These are phyloP conservation scores for Scomberomorus guttatus DNA, from an alignment of 2,797 vertebrate genomes.

Conservation along the genomic window DNA sequence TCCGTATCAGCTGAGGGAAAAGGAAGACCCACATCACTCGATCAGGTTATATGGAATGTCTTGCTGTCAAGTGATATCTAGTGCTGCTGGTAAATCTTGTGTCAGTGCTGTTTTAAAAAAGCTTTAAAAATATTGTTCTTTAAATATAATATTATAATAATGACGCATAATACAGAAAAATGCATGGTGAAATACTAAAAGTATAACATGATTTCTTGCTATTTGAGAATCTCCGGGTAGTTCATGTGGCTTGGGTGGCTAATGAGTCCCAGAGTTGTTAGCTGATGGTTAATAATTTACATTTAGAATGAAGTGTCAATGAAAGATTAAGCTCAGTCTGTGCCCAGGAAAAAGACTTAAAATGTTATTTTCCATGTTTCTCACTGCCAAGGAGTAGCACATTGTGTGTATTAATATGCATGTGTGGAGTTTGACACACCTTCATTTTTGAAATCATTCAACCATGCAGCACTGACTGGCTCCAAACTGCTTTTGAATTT, in stretches of 20 bases:
- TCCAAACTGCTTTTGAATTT: slow-evolving; percentile 35
- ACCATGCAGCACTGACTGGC: not conserved
- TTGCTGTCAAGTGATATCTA: slow-evolving; percentile 13
- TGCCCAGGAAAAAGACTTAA: not conserved
- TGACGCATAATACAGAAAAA: not conserved
- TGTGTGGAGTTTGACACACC: slow-evolving; percentile 16
- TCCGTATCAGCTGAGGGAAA: slow-evolving; percentile 31
- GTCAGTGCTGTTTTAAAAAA: not conserved
- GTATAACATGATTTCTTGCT: not conserved
- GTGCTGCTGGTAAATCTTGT: not conserved
- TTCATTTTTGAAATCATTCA: slow-evolving; percentile 41
- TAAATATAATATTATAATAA: no score
- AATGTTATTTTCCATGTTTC: slow-evolving; percentile 30
- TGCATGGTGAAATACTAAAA: not conserved
- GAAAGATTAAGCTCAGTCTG: slow-evolving; percentile 8
- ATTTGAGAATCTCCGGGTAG: not conserved
- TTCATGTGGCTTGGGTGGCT: slow-evolving; percentile 1
- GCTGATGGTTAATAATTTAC: slow-evolving; percentile 41
- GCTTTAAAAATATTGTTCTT: not conserved
- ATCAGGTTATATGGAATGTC: slow-evolving; percentile 26
- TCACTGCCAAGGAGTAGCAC: slow-evolving; percentile 27
- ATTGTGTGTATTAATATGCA: slow-evolving; percentile 60
- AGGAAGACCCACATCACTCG: slow-evolving; percentile 15
- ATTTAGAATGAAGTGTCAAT: slow-evolving; percentile 18
- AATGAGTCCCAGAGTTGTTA: slow-evolving; percentile 23